These are phyloP conservation scores for Larimichthys polyactis DNA, from an alignment of 2,113 vertebrate genomes.

Conservation along the genomic window DNA sequence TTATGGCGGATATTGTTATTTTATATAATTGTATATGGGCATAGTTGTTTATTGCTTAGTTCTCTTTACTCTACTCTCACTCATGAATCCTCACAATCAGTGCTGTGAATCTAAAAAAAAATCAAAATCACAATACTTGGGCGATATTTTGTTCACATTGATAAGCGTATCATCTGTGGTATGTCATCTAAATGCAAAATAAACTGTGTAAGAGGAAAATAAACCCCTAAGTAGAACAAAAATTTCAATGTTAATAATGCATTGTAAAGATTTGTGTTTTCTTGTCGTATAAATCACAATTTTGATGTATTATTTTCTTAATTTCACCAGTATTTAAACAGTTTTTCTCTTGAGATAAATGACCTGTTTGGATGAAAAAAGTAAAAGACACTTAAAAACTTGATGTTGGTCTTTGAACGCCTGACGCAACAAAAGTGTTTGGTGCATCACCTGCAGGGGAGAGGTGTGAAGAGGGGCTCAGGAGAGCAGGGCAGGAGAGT, in stretches of 20 bases:
- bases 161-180: neutral
- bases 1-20: constrained; percentile 1
- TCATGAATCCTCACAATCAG: neutral
- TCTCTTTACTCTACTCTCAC: neutral
- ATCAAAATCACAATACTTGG: neutral
- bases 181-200: neutral
- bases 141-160: neutral
- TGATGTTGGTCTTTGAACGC: neutral
- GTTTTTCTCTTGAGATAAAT: neutral
- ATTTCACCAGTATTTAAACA: neutral
- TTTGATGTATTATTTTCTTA: neutral
- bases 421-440: neutral
- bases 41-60: neutral
- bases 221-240: neutral
- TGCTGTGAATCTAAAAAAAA: neutral
- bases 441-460: no score
- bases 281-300: neutral
- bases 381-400: neutral
- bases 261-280: neutral
- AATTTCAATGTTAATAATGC: no score
- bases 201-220: neutral
- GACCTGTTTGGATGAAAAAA: neutral
- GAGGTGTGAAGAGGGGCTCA: no score
- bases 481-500: no score
- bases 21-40: neutral